phyloP scores from a whole-genome alignment of 1,140 invertebrate genomes.

The Trichonephila inaurata region DNA sequence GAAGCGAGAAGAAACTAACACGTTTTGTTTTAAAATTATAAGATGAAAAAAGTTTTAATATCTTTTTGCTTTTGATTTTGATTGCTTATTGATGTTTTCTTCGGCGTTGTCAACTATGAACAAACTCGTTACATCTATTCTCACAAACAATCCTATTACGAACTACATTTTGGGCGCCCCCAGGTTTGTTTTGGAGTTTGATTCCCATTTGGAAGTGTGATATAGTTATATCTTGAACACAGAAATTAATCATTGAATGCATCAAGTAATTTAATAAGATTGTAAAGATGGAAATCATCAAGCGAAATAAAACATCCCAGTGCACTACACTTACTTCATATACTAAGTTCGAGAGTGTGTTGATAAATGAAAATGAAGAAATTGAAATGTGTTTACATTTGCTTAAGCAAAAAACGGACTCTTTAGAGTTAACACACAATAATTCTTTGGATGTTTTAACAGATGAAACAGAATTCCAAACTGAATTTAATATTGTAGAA shows the following conservation, averaged over 20 bases:
- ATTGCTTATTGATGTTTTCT: too few species aligned
- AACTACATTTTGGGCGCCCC: background rate
- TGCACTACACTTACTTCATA: background rate
- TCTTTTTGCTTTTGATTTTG: too few species aligned
- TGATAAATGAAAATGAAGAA: slow-evolving; percentile 46
- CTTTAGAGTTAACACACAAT: slow-evolving; percentile 41
- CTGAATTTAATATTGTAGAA: slow-evolving; percentile 51
- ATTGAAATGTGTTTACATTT: slow-evolving; percentile 54
- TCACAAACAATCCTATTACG: background rate
- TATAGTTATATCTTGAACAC: background rate
- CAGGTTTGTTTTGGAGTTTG: slow-evolving; percentile 1
- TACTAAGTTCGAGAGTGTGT: background rate
- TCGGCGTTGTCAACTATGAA: too few species aligned
- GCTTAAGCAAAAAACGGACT: slow-evolving; percentile 22
- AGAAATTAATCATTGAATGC: slow-evolving; percentile 5
- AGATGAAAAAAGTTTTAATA: too few species aligned
- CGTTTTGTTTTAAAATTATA: too few species aligned
- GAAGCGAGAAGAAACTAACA: too few species aligned
- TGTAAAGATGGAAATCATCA: slow-evolving; percentile 22
- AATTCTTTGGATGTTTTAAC: slow-evolving; percentile 47
- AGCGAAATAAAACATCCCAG: slow-evolving; percentile 18
- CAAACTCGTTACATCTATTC: too few species aligned
- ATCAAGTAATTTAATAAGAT: slow-evolving; percentile 8
- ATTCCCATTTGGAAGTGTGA: background rate
- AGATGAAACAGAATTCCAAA: slow-evolving; percentile 50